Evolutionary conservation across 2,888 invertebrate genomes (phyloP).

Genomic region (Acanthacorydalis orientalis): DNA sequence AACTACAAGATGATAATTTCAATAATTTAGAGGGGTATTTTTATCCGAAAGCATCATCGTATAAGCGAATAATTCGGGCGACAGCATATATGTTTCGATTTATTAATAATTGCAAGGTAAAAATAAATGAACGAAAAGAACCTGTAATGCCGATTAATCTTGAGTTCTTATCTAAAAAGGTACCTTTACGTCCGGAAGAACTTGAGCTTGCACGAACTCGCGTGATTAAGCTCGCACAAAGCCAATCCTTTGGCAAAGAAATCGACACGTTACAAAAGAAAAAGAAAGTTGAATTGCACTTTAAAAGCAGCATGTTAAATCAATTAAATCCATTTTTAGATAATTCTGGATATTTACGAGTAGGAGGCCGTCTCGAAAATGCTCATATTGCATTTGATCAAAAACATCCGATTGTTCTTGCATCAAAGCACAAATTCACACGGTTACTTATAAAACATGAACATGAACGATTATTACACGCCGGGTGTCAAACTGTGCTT

Average conservation of each 20-base stretch:
- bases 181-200: not conserved
- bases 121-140: not conserved
- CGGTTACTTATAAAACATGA: conserved; percentile 9
- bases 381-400: conserved; percentile 5
- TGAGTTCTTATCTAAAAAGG: too few relatives aligned
- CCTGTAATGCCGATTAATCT: not conserved
- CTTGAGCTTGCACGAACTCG: not conserved
- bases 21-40: not conserved
- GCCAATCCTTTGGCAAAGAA: conserved; percentile 1
- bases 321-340: conserved; percentile 8
- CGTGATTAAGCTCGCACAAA: conserved; percentile 3
- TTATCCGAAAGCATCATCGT: not conserved
- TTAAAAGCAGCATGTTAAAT: not conserved
- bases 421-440: conserved; percentile 5
- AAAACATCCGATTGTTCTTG: conserved; percentile 9
- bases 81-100: conserved; percentile 3
- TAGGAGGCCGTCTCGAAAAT: conserved; percentile 8
- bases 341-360: conserved; percentile 5
- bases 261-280: not conserved
- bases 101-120: not conserved
- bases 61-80: conserved; percentile 1
- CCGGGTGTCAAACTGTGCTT: conserved; percentile 10
- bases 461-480: conserved; percentile 10
- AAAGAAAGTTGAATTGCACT: not conserved
- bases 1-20: too few relatives aligned